Evolutionary conservation across 2,113 vertebrate species (phyloP), one percentile per base, ranked within the genome.

Genomic region (Loxodonta africana): DNA sequence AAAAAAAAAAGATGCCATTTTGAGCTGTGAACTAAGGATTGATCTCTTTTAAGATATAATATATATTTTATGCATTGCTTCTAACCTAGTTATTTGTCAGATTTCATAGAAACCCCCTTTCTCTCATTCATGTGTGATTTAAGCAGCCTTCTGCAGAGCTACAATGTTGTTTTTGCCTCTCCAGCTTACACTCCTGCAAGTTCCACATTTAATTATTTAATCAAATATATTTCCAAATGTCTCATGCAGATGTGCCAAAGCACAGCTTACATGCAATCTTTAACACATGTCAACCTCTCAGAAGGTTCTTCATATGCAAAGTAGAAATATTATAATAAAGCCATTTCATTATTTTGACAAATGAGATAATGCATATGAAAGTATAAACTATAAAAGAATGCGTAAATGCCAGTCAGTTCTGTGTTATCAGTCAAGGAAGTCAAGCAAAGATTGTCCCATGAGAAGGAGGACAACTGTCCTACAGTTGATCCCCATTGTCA

Each of bases 21-120:
- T 94, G 65, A 96, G 90, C 95, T 91, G 30, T 78, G 62, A 97
- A 94, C 83, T n/a, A 83, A 97, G 48, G 41, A 95, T 95, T 96
- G 95, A 96, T 97, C 96, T 97, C 93, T 96, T 95, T 97, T 94
- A 96, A 97, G 77, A 95, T 92, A 94, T 74, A 93, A 95, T 96
- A 92, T 95, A 96, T 96, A 94, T 97, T 92, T 95, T 94, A 96
- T 94, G 88, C 91, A 96, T 93, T 91, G 30, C 78, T 62, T 73
- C 94, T 96, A 97, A 96, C 90, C 74, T 86, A 95, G 84, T 92
- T 97, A 96, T 97, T 92, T 91, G 85, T 95, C 91, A 92, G 84
- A 80, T 94, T 97, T 96, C 91, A 93, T 37, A 89, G 92, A 93
- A 92, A 88, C 76, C 62, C 86, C 62, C 73, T 51, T 95, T 97